Evolutionary conservation across 2,113 vertebrate genomes (phyloP), one percentile per base, ranked within the genome.

Genomic region (Lethenteron reissneri): DNA sequence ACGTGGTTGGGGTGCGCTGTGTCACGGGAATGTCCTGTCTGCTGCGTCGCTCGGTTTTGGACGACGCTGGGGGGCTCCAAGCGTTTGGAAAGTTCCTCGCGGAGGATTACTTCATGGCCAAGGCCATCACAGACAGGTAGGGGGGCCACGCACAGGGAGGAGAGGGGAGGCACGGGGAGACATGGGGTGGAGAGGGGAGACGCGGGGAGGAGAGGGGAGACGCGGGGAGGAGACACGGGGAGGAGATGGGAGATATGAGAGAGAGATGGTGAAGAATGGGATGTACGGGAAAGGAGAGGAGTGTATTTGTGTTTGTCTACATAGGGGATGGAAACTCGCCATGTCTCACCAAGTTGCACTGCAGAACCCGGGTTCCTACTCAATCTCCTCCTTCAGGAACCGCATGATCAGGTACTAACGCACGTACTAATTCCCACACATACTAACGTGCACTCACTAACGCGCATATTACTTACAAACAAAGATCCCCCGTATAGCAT

Each of bases 61-160:
- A 97, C 72, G 90, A 96, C 80, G 92, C 91, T 2, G 94, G 94
- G 1, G 94, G 92, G 3, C 81, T 97, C 64, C 88, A 92, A 19
- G 84, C 91, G 64, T 97, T 97, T 75, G 92, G 91, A 56, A 92
- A 95, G 10, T 97, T 97, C 78, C 95, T 97, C 73, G 94, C 94
- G 11, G 94, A 97, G 79, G 94, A 97, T 78, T 97, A 97, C 77
- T 97, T 97, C 78, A 97, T 97, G 92, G 92, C 94, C 69, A 97
- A 97, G 81, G 94, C 94, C 64, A 97, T 97, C 75, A 89, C 92
- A 64, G 92, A 97, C 83, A 82, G 92, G 92, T 97, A 82, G 80
- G 83, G 83, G 62, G 64, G 72, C 56, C 19, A 72, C 21, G 25
- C n/a, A 19, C 9, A 25, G 41, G 6, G 41, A 41, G 41, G 41